These are phyloP conservation scores for Dolichoris vasculosae DNA, from an alignment of 1,140 invertebrate species.

Conservation along the genomic window DNA sequence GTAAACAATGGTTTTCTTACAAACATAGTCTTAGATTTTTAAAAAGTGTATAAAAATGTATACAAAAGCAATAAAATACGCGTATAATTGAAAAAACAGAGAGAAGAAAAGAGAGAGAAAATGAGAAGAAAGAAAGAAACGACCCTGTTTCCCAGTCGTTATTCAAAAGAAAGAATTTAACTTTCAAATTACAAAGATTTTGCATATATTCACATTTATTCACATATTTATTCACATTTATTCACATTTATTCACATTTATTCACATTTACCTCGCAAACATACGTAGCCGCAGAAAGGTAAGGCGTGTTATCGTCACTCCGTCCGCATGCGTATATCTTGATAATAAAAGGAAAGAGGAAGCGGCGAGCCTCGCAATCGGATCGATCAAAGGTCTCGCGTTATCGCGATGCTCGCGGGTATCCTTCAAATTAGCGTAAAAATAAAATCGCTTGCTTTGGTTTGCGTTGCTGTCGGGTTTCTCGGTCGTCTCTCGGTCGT, in stretches of 20 bases:
- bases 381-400: background rate
- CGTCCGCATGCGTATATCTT: conserved; percentile 33
- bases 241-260: too few relatives aligned
- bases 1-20: too few relatives aligned
- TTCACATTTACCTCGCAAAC: conserved; percentile 27
- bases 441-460: conserved; percentile 41
- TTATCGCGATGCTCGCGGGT: conserved; percentile 25
- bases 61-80: too few relatives aligned
- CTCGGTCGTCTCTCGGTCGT: background rate
- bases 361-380: conserved; percentile 1
- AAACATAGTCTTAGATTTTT: too few relatives aligned
- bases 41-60: too few relatives aligned
- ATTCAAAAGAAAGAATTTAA: background rate
- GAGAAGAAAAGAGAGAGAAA: too few relatives aligned
- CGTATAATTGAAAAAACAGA: too few relatives aligned
- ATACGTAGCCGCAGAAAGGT: too few relatives aligned
- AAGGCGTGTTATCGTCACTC: background rate
- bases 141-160: background rate
- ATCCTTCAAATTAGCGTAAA: conserved; percentile 23
- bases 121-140: too few relatives aligned
- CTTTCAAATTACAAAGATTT: conserved; percentile 14
- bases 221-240: too few relatives aligned
- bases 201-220: background rate
- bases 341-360: conserved; percentile 19
- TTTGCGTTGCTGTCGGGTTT: too few relatives aligned